Base-by-base conservation (phyloP, 2,113 vertebrate species). In the Megaceryle torquata region DNA sequence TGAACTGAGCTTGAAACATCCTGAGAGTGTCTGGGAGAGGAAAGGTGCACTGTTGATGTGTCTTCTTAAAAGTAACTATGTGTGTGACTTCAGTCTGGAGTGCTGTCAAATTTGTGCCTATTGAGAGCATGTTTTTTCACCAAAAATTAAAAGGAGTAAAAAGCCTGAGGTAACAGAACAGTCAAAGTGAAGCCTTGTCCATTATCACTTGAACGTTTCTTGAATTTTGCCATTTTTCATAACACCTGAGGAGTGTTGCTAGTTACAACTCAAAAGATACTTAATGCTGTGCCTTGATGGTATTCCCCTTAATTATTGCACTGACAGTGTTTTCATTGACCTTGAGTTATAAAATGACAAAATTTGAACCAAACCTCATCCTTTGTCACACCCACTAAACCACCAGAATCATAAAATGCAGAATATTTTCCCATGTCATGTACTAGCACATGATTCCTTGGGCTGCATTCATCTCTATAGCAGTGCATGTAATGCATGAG, bases 201-300 rank as follows among this genome's bases (percentile, higher is more conserved):
- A 89, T 97, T 97, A 94, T 95, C 83, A 75, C 48, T 60, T 92
- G 96, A 97, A n/a, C n/a, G 37, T 78, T 93, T 95, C 95, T 96
- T 89, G 94, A 95, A 97, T 96, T 93, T 94, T 95, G 79, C 64
- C 81, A 93, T 94, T 87, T 96, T 96, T 95, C 81, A 64, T 90
- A 93, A 95, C 86, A 92, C 54, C 95, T 95, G 78, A 82, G 63
- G 64, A 95, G 24, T 75, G 75, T 82, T 95, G 82, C 53, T 97
- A 94, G 86, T 89, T 96, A 86, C 85, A 95, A 95, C 65, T 97
- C 95, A 95, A 75, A 96, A 94, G 90, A 89, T 87, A 77, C n/a
- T 53, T 79, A 85, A 77, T 80, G 43, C 70, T 63, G 65, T 89
- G 75, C 85, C 85, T 97, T 91, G 9, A 81, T 97, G 74, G 46